phyloP scores from a whole-genome alignment of 2,113 vertebrate species.

The Ornithorhynchus anatinus region DNA sequence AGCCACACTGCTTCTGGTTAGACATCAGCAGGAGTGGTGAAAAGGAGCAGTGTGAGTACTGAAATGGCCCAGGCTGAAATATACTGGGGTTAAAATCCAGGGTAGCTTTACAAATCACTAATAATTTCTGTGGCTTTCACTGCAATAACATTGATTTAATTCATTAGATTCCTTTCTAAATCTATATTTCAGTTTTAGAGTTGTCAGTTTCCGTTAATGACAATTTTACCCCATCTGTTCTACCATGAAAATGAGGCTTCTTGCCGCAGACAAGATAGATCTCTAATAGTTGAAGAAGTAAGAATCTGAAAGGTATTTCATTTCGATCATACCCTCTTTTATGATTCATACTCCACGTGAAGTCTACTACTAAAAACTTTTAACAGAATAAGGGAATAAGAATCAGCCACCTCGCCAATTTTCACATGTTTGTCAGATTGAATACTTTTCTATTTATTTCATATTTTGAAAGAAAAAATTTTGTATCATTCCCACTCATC shows the following conservation, averaged over 20 bases:
- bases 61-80: conserved; percentile 69
- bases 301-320: conserved; percentile 77
- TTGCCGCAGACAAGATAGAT: conserved; percentile 74
- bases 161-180: conserved; percentile 83
- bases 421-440: conserved; percentile 45
- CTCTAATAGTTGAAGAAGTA: conserved; percentile 72
- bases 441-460: conserved; percentile 18
- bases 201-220: conserved; percentile 87
- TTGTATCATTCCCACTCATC: conserved; percentile 69
- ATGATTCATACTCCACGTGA: conserved; percentile 53
- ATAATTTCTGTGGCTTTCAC: conserved; percentile 82
- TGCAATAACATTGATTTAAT: conserved; percentile 88
- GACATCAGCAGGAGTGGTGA: conserved; percentile 65
- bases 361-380: conserved; percentile 53
- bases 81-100: conserved; percentile 78
- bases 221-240: conserved; percentile 86
- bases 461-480: conserved; percentile 57
- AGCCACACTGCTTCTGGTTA: too few species aligned
- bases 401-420: accelerated
- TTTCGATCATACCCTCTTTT: conserved; percentile 55
- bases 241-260: conserved; percentile 76
- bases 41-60: conserved; percentile 67
- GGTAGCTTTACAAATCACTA: conserved; percentile 83
- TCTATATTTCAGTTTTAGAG: conserved; percentile 89
- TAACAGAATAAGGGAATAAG: conserved; percentile 55